These are phyloP conservation scores for Oncorhynchus clarkii DNA, from an alignment of 2,113 vertebrate genomes.

Conservation along the genomic window DNA sequence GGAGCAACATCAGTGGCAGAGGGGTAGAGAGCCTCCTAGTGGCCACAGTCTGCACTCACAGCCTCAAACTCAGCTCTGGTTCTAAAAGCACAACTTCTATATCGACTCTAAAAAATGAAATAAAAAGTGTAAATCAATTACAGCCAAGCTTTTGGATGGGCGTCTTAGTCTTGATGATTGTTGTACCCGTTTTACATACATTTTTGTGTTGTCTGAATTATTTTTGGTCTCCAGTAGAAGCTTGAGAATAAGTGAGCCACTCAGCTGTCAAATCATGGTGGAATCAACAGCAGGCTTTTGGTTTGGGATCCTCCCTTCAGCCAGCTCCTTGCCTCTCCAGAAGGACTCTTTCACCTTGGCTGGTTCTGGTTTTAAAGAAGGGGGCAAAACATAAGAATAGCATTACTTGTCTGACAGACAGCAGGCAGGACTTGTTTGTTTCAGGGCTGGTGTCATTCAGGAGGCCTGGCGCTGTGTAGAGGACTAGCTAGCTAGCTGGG, in stretches of 20 bases:
- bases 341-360: background rate
- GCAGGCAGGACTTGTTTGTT: slow-evolving; percentile 5
- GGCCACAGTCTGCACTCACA: slow-evolving; percentile 38
- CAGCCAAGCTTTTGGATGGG: slow-evolving; percentile 4
- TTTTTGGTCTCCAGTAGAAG: slow-evolving; percentile 49
- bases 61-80: background rate
- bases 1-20: background rate
- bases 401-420: slow-evolving; percentile 42
- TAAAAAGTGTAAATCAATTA: background rate
- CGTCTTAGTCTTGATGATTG: slow-evolving; percentile 17
- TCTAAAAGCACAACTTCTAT: too few relatives aligned
- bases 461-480: background rate
- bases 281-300: background rate
- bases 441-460: background rate
- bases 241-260: background rate
- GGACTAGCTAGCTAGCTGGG: slow-evolving; percentile 15
- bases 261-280: slow-evolving; percentile 31
- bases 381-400: slow-evolving; percentile 11
- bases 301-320: slow-evolving; percentile 4
- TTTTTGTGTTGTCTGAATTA: slow-evolving; percentile 37
- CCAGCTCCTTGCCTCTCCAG: background rate
- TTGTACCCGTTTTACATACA: slow-evolving; percentile 5
- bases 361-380: background rate
- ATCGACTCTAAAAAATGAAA: background rate
- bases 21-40: slow-evolving; percentile 69